A percentile compares a stretch with the other conserved stretches of the same genome.
Conservation (phyloP, 2,888 invertebrate species). For the Coleophora flavipennella region DNA sequence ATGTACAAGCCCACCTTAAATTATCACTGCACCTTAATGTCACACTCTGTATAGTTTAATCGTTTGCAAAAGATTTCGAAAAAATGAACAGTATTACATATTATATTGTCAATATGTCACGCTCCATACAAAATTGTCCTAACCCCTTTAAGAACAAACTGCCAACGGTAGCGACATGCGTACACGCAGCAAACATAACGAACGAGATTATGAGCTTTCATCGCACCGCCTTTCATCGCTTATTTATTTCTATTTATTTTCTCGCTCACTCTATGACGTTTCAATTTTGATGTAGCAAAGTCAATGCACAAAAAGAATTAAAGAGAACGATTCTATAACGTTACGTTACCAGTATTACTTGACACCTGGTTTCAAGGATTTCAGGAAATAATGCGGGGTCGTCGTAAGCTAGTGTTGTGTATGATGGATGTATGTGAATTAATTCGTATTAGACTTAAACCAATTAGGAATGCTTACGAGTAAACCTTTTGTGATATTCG, state of each 20-base stretch:
- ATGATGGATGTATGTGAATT: constrained; percentile 36
- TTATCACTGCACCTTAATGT: too few relatives aligned
- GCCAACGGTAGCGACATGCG: constrained; percentile 23
- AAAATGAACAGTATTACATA: too few relatives aligned
- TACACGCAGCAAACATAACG: constrained; percentile 43
- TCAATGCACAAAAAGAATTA: constrained; percentile 22
- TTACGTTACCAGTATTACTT: constrained; percentile 22
- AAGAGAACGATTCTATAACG: constrained; percentile 31
- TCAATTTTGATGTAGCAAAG: constrained; percentile 48
- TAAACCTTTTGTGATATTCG: constrained; percentile 34
- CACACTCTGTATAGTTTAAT: too few relatives aligned
- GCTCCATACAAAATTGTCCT: too few relatives aligned
- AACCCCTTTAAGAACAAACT: background rate
- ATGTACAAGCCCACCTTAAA: too few relatives aligned
- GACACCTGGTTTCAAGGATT: constrained; percentile 14
- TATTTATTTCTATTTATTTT: constrained; percentile 27
- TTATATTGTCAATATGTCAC: too few relatives aligned
- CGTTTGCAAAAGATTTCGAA: too few relatives aligned
- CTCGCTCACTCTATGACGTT: constrained; percentile 51
- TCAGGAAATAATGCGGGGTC: constrained; percentile 15
- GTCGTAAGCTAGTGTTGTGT: constrained; percentile 24
- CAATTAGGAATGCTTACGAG: constrained; percentile 69
- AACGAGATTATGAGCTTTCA: constrained; percentile 56
- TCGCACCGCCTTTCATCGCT: constrained; percentile 36
- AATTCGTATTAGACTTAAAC: constrained; percentile 64